phyloP scores from a whole-genome alignment of 2,797 vertebrate genomes.

The Artibeus jamaicensis region DNA sequence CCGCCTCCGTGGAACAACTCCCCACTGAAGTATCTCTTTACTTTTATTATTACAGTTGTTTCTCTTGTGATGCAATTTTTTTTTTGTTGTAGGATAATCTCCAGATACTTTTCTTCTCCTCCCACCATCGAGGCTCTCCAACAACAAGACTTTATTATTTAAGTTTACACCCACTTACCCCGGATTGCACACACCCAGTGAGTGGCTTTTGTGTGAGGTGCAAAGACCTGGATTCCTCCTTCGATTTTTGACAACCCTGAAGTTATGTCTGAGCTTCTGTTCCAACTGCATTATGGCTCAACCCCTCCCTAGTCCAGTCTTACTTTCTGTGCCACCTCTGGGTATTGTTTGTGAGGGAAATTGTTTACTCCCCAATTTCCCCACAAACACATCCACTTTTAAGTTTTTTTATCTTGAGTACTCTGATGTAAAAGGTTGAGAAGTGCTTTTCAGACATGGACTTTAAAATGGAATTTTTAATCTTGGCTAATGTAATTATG shows the following conservation, averaged over 20 bases:
- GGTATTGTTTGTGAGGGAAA: neutral
- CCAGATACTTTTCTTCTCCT: neutral
- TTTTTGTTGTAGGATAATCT: neutral
- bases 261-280: neutral
- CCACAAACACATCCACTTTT: neutral
- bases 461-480: neutral
- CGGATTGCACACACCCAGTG: neutral
- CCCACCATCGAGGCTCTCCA: neutral
- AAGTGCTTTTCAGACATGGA: neutral
- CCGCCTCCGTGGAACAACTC: no score
- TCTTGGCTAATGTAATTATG: no score
- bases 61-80: neutral
- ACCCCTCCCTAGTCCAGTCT: neutral
- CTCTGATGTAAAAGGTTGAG: neutral
- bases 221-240: neutral
- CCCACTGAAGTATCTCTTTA: neutral
- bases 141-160: neutral
- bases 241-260: neutral
- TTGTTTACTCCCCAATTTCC: fast-evolving
- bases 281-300: neutral
- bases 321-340: neutral
- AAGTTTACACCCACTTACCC: neutral
- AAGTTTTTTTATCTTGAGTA: neutral
- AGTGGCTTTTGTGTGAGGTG: neutral
- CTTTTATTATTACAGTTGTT: neutral